These are phyloP conservation scores for Conops quadrifasciatus DNA, from an alignment of 2,888 invertebrate genomes.

Conservation along the genomic window DNA sequence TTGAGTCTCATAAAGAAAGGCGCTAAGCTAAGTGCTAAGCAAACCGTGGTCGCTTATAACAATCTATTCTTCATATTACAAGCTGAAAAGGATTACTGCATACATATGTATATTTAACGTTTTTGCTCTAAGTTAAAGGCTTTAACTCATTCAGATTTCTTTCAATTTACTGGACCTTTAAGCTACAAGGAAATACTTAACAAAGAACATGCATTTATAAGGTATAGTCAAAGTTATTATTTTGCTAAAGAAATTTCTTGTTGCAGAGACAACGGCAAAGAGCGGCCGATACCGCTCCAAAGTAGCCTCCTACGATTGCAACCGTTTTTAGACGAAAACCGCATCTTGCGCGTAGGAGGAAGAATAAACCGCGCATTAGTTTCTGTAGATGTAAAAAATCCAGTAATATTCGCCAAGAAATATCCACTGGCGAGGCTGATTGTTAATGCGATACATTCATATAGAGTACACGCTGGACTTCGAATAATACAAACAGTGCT, in stretches of 20 bases:
- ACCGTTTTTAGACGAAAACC: slow-evolving; percentile 14
- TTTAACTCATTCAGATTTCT: too few relatives aligned
- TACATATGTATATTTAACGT: neutral
- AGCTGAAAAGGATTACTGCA: neutral
- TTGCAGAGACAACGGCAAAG: slow-evolving; percentile 16
- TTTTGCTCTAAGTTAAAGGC: neutral
- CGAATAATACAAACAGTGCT: neutral
- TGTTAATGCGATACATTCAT: neutral
- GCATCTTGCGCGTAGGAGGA: neutral
- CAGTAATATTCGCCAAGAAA: too few relatives aligned
- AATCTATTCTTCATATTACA: neutral
- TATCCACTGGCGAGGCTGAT: too few relatives aligned
- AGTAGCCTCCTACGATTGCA: slow-evolving; percentile 18
- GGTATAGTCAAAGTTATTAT: neutral
- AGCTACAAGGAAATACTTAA: neutral
- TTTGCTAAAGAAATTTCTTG: neutral
- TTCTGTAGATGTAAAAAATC: neutral
- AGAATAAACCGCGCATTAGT: neutral
- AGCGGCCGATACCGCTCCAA: neutral
- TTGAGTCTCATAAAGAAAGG: neutral
- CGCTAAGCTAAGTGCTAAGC: neutral
- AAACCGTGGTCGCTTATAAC: neutral
- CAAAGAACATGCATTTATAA: neutral
- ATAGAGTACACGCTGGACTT: neutral
- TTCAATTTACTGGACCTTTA: neutral